Base-by-base conservation (phyloP, 2,888 invertebrate genomes). In the Cantharis lateralis region DNA sequence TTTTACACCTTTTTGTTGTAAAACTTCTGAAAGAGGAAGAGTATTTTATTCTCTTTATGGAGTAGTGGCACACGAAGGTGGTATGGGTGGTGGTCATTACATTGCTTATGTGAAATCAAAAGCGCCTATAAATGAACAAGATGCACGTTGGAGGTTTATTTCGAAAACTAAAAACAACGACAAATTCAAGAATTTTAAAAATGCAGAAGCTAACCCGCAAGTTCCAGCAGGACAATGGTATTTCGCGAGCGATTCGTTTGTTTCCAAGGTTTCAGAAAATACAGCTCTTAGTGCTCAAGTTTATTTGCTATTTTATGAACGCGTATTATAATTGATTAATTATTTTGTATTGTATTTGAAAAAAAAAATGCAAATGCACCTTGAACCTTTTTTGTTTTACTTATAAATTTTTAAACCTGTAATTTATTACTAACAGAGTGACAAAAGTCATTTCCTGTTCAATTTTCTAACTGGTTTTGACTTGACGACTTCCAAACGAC, bases 271-370 rank as follows among this genome's bases (percentile, higher is more conserved):
- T 20, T 90, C 91, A 74, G 95, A 97, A 87, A 92, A 93, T 2
- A 91, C 92, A 80, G 98, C 98, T 76, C 90, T 97, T 66, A 90
- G 91, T 82, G 94, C 95, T 77, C 96, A 98, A 88, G 98, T 99
- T 15, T 99, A 99, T 89, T 91, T 99, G 71, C 91, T 99, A 62
- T 99, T 99, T 89, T 99, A 99, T 88, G 98, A 98, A 89, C 92
- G 98, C 87, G 94, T 98, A 87, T 90, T 94, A 88, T 96, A 93
- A 89, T 11, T 28, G 10, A 28, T 28, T 28, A 10, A 28, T 28
- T 10, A 28, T 28, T 28, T 10, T 10, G 10, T 28, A 10, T 28
- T 3, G 10, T 28, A 28, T 28, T 28, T 28, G 10, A 28, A 28
- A 11, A 28, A 28, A 10, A 28, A 28, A 11, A 18, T 18, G 18